These are phyloP conservation scores for Gadus chalcogrammus DNA, from an alignment of 2,113 vertebrate species.

Conservation along the genomic window DNA sequence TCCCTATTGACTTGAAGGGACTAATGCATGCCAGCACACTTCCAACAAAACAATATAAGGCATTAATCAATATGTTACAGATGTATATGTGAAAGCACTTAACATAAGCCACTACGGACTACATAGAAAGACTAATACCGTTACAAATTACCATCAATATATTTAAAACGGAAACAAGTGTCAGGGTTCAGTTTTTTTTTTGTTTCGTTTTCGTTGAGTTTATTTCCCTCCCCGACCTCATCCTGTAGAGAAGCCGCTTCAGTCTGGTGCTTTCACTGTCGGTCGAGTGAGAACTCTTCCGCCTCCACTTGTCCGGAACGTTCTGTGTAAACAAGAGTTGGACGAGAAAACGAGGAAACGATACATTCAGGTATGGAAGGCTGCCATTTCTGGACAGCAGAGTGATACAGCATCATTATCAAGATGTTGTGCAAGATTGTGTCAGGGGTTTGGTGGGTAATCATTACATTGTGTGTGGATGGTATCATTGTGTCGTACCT, in stretches of 20 bases:
- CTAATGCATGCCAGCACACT: constrained; percentile 57
- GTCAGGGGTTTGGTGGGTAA: background rate
- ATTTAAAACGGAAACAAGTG: constrained; percentile 52
- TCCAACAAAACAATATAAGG: constrained; percentile 65
- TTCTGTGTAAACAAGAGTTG: background rate
- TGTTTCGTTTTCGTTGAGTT: constrained; percentile 3
- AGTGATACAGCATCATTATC: no score
- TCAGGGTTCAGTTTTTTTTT: constrained; percentile 58
- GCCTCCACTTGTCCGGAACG: constrained; percentile 10
- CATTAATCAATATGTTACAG: constrained; percentile 60
- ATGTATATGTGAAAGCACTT: constrained; percentile 62
- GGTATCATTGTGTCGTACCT: constrained; percentile 58
- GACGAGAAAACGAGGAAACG: no score
- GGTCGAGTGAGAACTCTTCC: constrained; percentile 27
- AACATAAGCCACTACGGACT: constrained; percentile 68
- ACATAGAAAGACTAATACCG: constrained; percentile 57
- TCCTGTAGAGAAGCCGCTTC: no score
- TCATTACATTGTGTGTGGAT: background rate
- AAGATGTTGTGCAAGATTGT: no score
- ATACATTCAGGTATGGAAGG: no score
- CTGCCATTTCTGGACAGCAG: no score
- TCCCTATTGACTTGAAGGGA: constrained; percentile 34
- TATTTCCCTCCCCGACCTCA: no score
- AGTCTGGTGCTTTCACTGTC: background rate
- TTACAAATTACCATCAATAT: constrained; percentile 53